Evolutionary conservation across 2,888 invertebrate genomes (phyloP), one percentile per base, ranked within the genome.

Genomic region (Ophraella communa): DNA sequence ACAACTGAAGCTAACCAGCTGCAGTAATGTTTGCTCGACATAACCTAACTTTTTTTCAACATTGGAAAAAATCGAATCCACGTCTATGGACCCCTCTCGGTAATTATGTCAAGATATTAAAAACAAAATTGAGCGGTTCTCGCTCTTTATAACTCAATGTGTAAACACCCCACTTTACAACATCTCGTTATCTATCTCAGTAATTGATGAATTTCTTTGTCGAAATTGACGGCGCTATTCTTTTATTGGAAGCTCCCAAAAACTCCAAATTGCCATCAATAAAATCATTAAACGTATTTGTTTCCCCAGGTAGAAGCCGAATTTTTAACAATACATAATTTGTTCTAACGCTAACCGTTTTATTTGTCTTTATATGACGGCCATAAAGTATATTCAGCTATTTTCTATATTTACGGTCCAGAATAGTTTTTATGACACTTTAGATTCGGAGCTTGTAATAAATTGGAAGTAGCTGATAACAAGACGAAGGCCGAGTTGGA

Each of bases 221-320:
- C 10, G 5, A 49, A 49, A 23, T 14, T 51, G 39, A 42, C 21
- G 59, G 59, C 51, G 51, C 27, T 59, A 11, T 59, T 42, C 39
- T 24, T 59, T 59, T 59, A 51, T 59, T 59, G 39, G 51, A 59
- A 51, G 42, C 51, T 59, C 42, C 59, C 33, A 49, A 59, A n/a
- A n/a, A 51, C 14, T 21, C 18, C 27, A 21, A 59, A 59, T 59
- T 59, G 30, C 5, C 14, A n/a, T n/a, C 27, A 51, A 59, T 59
- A 59, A 59, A 59, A 30, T 42, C 14, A 59, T 59, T 59, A 51
- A 35, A 49, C 27, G 10, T 24, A 45, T 35, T 59, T 42, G 39
- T 51, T 59, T 59, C 51, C 27, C 51, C 51, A 49, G 59, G 59
- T 56, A 56, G 56, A 45, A 54, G 39, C 30, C 20, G n/a, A 21